Evolutionary conservation across 2,888 invertebrate genomes (phyloP).

Genomic region (Rhopalosiphum nymphaeae): DNA sequence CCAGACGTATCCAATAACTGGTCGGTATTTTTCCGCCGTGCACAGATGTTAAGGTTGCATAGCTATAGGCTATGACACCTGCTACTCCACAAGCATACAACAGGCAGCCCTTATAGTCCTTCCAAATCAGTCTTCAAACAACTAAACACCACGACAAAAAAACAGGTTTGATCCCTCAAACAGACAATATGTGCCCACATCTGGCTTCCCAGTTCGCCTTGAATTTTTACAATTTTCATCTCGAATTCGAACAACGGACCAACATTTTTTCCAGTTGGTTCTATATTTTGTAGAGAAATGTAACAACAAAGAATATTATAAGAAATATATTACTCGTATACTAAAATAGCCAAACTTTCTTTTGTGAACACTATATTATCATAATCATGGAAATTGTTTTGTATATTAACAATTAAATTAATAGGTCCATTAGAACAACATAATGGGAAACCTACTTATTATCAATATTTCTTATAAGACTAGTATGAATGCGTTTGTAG

Average conservation of each 20-base stretch:
- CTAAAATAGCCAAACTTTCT: background rate
- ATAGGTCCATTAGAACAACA: background rate
- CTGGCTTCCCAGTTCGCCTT: constrained; percentile 39
- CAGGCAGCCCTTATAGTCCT: constrained; percentile 38
- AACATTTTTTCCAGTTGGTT: constrained; percentile 1
- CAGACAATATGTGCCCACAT: constrained; percentile 34
- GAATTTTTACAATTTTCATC: constrained; percentile 12
- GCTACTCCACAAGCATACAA: constrained; percentile 23
- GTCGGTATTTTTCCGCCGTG: constrained; percentile 11
- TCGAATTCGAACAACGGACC: background rate
- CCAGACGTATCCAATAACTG: constrained; percentile 56
- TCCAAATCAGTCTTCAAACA: constrained; percentile 2
- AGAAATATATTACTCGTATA: background rate
- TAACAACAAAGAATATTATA: constrained; percentile 13
- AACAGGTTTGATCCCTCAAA: constrained; percentile 61
- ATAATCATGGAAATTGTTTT: constrained; percentile 8
- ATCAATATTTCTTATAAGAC: constrained; percentile 28
- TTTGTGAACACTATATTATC: background rate
- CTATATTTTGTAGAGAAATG: constrained; percentile 4
- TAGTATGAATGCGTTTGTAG: background rate
- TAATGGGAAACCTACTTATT: constrained; percentile 19
- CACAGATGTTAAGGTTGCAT: constrained; percentile 57
- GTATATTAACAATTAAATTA: constrained; percentile 8
- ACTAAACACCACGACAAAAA: constrained; percentile 47
- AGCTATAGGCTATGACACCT: constrained; percentile 61